Evolutionary conservation across 2,888 invertebrate species (phyloP), one percentile per base, ranked within the genome.

Genomic region (Belgica antarctica): DNA sequence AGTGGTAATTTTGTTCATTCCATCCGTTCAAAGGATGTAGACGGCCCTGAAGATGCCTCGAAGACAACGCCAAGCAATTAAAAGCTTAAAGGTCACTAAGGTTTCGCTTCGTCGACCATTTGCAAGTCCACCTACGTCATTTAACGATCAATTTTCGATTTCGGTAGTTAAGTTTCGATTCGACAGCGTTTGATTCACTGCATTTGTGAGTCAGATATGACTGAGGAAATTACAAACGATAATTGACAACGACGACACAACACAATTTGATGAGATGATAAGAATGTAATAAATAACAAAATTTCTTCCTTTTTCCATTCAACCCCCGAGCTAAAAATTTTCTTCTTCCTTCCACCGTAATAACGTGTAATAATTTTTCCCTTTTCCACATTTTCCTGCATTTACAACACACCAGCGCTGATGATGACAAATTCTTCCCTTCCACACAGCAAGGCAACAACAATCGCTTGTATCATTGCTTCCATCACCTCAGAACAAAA

Each of bases 371-470:
- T 41, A 41, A 41, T 41, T 41, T 41, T 15, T 41, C 41, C 17
- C 8, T 52, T 52, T n/a, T 52, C 52, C 52, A n/a, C 15, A 41
- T 41, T 41, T 41, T 41, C 41, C 41, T 41, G 52, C 52, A 22
- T 52, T 52, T n/a, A 41, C 41, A 41, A 41, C 15, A 41, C 10
- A 41, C 10, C 15, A 15, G 15, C 52, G 52, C 7, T 52, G n/a
- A 52, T 52, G 52, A 52, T n/a, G n/a, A 52, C 7, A 46, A 46
- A n/a, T 52, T 52, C 52, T 22, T 52, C 22, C 52, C 52, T 52
- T 52, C 22, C 22, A 19, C 22, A 5, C 52, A 5, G 22, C 17
- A n/a, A 22, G 5, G 19, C 17, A 17, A n/a, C 2, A 17, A 41
- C 41, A 41, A 41, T 41, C 41, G 17, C 52, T n/a, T n/a, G 52